These are phyloP conservation scores for Paramisgurnus dabryanus DNA, from an alignment of 2,113 vertebrate species.

Conservation along the genomic window DNA sequence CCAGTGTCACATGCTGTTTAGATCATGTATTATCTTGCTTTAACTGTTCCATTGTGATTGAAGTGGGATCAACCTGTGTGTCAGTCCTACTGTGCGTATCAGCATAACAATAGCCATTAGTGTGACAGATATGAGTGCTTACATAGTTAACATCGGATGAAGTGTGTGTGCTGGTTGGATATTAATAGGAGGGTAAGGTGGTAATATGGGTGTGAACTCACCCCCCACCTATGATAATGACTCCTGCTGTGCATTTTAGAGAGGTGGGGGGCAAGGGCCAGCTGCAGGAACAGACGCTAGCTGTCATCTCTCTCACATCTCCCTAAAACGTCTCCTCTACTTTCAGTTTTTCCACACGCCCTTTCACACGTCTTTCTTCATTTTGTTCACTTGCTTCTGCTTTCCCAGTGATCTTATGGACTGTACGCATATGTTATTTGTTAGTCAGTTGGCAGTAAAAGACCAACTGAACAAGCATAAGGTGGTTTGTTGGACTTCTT, in stretches of 20 bases:
- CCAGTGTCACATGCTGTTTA: constrained; percentile 26
- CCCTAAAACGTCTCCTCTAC: constrained; percentile 21
- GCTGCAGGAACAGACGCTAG: constrained; percentile 61
- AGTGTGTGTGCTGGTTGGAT: constrained; percentile 55
- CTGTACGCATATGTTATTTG: neutral
- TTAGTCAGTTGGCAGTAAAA: too few species aligned
- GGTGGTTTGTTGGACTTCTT: too few species aligned
- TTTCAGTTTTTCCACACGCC: constrained; percentile 20
- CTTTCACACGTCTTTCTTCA: neutral
- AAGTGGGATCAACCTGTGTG: constrained; percentile 37
- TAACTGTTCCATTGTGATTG: constrained; percentile 38
- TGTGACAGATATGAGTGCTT: constrained; percentile 48
- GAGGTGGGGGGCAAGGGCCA: constrained; percentile 50
- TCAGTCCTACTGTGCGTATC: constrained; percentile 55
- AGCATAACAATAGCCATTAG: constrained; percentile 56
- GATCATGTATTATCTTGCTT: constrained; percentile 37
- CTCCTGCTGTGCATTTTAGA: constrained; percentile 60
- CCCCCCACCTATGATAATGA: constrained; percentile 49
- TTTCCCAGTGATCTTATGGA: neutral
- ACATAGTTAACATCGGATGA: constrained; percentile 35
- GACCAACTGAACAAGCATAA: too few species aligned
- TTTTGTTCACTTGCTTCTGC: neutral
- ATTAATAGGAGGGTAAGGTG: constrained; percentile 57
- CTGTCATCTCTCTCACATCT: constrained; percentile 53
- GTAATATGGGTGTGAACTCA: constrained; percentile 59